Percentiles rank a stretch among this genome's conserved stretches.
Conservation (phyloP, 2,888 invertebrate species). For the Lasioglossum malachurum region DNA sequence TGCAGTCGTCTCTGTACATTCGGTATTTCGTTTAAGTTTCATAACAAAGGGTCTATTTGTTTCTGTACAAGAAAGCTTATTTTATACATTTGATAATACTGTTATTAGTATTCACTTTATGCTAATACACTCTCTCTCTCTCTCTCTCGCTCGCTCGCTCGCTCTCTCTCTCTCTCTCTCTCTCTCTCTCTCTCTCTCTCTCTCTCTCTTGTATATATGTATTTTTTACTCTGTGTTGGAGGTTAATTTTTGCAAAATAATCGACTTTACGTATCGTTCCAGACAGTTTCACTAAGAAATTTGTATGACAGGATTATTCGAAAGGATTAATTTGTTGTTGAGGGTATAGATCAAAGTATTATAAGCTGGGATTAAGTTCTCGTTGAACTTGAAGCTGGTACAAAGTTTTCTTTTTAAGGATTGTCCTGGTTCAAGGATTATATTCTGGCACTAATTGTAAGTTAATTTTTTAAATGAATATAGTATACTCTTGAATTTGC, state of each 20-base stretch:
- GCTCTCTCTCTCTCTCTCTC: too few species aligned
- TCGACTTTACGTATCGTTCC: not conserved
- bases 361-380: not conserved
- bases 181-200: too few species aligned
- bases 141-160: too few species aligned
- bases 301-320: not conserved
- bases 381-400: not conserved
- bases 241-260: not conserved
- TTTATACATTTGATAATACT: not conserved
- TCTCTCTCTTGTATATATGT: not conserved
- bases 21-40: not conserved
- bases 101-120: not conserved
- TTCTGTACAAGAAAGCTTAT: not conserved
- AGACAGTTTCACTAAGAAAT: not conserved
- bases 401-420: not conserved
- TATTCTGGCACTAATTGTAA: not conserved
- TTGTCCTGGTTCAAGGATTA: not conserved
- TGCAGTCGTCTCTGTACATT: not conserved
- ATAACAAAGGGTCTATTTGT: constrained; percentile 25
- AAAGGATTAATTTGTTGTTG: not conserved
- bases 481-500: not conserved
- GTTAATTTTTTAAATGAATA: not conserved
- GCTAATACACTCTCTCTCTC: too few species aligned
- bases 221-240: too few species aligned
- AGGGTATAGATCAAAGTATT: not conserved